Evolutionary conservation across 2,797 vertebrate genomes (phyloP), one percentile per base, ranked within the genome.

Genomic region (Rhynchotus rufescens): DNA sequence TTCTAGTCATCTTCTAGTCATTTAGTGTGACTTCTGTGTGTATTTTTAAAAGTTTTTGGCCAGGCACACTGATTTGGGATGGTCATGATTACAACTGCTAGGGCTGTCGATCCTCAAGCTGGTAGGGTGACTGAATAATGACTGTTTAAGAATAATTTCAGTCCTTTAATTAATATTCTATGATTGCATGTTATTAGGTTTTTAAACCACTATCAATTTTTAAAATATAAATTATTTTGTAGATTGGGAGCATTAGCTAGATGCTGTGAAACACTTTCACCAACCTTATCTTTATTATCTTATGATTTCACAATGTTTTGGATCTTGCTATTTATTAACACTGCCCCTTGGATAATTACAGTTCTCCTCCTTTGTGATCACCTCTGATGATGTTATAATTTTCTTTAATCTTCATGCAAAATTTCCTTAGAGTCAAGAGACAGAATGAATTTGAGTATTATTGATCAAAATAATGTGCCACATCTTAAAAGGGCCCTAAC

Each of bases 401-500:
- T 88, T 85, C 45, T 96, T 92, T 94, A 93, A 94, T 96, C 87
- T 92, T 77, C 68, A 32, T 65, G 77, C 59, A 59, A 89, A 91
- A 80, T 59, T 91, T 93, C 40, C 74, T 90, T 80, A 87, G 52
- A 90, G 85, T 94, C 82, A 56, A 42, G 57, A 89, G 88, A 82
- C 82, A 92, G 80, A 87, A 81, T 82, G 77, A 90, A 84, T 94
- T 79, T 89, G 79, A 92, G 92, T 84, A 79, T 84, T 93, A 91
- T 77, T 95, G 95, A 92, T 87, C 94, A 95, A 94, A 96, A 95
- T 84, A 85, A 85, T 34, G 47, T 89, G 84, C 80, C 77, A 69
- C 60, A 54, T 96, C 90, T 92, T 90, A 89, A 91, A 94, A 93
- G 84, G 90, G 40, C 36, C 80, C 84, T 92, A 89, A 79, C 80